phyloP scores from a whole-genome alignment of 2,113 vertebrate genomes.

The Oostethus manadensis region DNA sequence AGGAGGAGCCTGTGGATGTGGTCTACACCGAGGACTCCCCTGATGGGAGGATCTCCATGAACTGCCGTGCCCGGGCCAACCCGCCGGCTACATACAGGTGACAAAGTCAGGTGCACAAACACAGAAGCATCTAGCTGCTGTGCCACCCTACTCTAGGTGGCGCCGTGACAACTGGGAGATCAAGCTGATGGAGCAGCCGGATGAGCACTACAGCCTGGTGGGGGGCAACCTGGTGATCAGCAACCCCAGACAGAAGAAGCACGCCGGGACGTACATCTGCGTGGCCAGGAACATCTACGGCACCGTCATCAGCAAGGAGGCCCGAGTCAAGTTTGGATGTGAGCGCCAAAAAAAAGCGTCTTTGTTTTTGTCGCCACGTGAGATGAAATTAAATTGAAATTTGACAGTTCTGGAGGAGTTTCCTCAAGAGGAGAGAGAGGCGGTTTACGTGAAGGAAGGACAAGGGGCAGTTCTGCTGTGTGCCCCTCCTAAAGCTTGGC shows the following conservation, averaged over 20 bases:
- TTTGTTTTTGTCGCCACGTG: too few relatives aligned
- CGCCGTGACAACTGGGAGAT: conserved; percentile 91
- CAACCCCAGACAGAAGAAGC: conserved; percentile 86
- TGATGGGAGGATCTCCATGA: conserved; percentile 90
- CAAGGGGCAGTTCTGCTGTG: conserved; percentile 90
- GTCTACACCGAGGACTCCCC: conserved; percentile 92
- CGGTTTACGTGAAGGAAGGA: conserved; percentile 84
- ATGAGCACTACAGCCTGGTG: conserved; percentile 88
- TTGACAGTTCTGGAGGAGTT: conserved; percentile 84
- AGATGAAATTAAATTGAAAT: not conserved
- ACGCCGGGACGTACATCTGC: conserved; percentile 86
- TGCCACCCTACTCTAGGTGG: conserved; percentile 74
- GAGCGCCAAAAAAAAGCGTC: conserved; percentile 53
- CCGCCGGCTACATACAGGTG: conserved; percentile 86
- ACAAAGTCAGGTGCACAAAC: not conserved
- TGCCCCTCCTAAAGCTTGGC: conserved; percentile 83
- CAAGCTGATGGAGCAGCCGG: conserved; percentile 82
- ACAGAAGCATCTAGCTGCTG: too few relatives aligned
- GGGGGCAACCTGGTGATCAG: conserved; percentile 93
- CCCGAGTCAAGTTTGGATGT: conserved; percentile 91
- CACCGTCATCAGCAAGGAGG: conserved; percentile 90
- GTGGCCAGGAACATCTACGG: conserved; percentile 88
- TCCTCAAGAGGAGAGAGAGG: conserved; percentile 85
- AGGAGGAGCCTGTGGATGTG: conserved; percentile 93
- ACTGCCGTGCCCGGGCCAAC: conserved; percentile 89